These are phyloP conservation scores for Lasioglossum calceatum DNA, from an alignment of 2,888 invertebrate species.

Conservation along the genomic window DNA sequence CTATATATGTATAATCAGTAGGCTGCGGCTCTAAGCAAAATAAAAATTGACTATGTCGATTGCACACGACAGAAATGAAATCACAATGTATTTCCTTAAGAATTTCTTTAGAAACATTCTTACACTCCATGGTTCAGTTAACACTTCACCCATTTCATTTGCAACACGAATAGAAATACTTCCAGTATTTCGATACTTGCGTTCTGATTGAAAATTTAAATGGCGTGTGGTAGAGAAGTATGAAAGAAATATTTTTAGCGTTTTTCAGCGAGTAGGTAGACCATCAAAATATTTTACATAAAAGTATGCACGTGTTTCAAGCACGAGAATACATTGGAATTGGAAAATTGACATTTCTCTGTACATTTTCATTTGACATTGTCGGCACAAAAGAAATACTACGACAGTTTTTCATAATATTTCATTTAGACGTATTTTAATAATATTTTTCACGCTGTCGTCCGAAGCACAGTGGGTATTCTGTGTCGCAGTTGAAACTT, in stretches of 20 bases:
- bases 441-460: too few species aligned
- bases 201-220: neutral
- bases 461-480: neutral
- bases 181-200: neutral
- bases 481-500: conserved; percentile 1
- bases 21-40: too few species aligned
- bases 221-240: neutral
- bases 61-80: neutral
- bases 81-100: neutral
- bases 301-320: neutral
- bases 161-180: neutral
- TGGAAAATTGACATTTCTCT: neutral
- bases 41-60: neutral
- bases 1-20: neutral
- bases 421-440: neutral
- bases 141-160: neutral
- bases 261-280: neutral
- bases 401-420: neutral
- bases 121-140: neutral
- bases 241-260: neutral
- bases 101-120: neutral
- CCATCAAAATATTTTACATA: neutral
- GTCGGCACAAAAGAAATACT: neutral
- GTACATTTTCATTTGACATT: neutral
- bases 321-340: neutral